Conservation (phyloP, 2,797 vertebrate genomes). For the Taeniopygia guttata region DNA sequence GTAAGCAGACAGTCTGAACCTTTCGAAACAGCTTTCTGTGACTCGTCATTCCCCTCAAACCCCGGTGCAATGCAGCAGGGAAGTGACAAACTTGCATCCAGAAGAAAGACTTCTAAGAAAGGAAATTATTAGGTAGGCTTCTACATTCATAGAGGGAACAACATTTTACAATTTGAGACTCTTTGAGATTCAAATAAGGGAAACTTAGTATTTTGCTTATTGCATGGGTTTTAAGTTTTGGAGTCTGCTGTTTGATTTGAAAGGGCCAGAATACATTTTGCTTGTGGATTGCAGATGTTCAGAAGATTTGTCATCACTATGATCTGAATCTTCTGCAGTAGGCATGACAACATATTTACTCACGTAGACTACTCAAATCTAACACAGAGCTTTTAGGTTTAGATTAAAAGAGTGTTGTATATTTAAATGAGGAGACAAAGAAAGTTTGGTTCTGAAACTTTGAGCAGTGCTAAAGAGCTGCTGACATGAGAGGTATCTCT, state of each 20-base stretch:
- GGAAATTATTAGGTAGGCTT: not conserved
- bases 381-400: not conserved
- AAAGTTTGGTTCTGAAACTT: not conserved
- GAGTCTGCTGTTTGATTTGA: not conserved
- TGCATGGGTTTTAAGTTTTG: not conserved
- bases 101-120: not conserved
- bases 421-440: not conserved
- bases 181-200: not conserved
- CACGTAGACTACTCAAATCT: not conserved
- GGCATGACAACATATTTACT: not conserved
- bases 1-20: not conserved
- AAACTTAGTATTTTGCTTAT: not conserved
- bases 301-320: not conserved
- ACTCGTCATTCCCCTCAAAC: not conserved
- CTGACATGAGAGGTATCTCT: not conserved
- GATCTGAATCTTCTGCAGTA: not conserved
- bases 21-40: not conserved
- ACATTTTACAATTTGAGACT: not conserved
- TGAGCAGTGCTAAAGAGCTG: not conserved
- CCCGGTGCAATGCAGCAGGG: not conserved
- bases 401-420: not conserved
- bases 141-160: not conserved
- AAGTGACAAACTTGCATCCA: not conserved
- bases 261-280: not conserved
- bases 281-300: not conserved